Base-by-base conservation (phyloP, 2,797 vertebrate species). In the Buceros bicornis region DNA sequence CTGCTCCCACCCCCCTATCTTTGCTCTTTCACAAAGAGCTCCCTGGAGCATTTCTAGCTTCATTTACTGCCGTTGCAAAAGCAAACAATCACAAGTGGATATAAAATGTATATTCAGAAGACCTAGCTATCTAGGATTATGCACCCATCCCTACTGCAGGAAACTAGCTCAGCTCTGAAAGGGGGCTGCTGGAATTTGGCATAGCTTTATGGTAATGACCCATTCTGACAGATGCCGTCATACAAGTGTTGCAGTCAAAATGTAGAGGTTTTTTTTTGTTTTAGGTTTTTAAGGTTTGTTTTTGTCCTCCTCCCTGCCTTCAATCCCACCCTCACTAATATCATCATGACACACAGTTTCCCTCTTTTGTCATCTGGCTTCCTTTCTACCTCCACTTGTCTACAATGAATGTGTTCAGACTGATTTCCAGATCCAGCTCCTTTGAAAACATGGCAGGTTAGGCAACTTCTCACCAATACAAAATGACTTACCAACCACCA, bases 41-140 rank as follows among this genome's bases (percentile, higher is more conserved):
- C 51, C 51, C 43, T 48, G 48, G 35, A 89, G 42, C 60, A 56
- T 45, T 84, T 60, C 71, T 76, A 51, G 43, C 40, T 90, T 82
- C 33, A 80, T 60, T 50, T 87, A 90, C 29, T 74, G 35, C 22
- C 60, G 64, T 82, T 64, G 37, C 61, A 87, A 78, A 95, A 76
- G 33, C 77, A 82, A 96, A 61, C 58, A 67, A 72, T 69, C 18
- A 65, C 0, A 7, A 80, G 48, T 53, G 22, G 57, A 73, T 70
- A 82, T 50, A 78, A 96, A 93, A 87, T 19, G 24, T 61, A n/a
- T 57, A 70, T 53, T 87, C 70, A 70, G 45, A 81, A 91, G 67
- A 79, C 18, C 18, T 31, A 86, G 51, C 58, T 79, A 72, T 78
- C 66, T 69, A 76, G 80, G 66, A 82, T 82, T 84, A 79, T 16